Conservation (phyloP, 2,113 vertebrate species). For the Corapipo altera region DNA sequence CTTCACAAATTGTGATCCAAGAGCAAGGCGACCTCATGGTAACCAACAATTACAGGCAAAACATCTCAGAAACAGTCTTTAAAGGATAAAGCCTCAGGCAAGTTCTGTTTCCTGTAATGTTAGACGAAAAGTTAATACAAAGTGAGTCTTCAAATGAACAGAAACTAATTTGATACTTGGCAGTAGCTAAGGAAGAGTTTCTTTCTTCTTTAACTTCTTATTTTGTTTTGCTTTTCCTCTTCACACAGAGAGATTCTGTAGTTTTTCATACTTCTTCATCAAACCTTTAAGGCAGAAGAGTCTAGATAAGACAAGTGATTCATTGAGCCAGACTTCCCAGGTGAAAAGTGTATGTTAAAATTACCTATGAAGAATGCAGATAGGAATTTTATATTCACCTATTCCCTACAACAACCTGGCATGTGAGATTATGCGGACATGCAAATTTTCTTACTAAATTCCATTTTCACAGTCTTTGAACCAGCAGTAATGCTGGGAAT, state of each 20-base stretch:
- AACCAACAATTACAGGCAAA: conserved; percentile 72
- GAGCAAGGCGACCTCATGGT: conserved; percentile 64
- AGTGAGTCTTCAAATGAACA: conserved; percentile 73
- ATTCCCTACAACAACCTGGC: background rate
- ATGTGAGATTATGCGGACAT: background rate
- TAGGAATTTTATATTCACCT: conserved; percentile 21
- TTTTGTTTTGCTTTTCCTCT: conserved; percentile 33
- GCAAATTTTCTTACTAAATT: conserved; percentile 21
- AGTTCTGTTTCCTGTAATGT: conserved; percentile 71
- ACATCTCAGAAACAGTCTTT: conserved; percentile 63
- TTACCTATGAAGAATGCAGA: background rate
- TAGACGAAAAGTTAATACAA: conserved; percentile 72
- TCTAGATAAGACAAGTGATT: conserved; percentile 32
- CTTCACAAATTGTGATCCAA: conserved; percentile 61
- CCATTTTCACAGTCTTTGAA: conserved; percentile 30
- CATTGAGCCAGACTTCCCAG: background rate
- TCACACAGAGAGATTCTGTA: conserved; percentile 11
- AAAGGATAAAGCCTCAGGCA: conserved; percentile 71
- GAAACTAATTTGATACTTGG: conserved; percentile 76
- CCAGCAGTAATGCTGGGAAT: background rate
- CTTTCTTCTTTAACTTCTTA: conserved; percentile 42
- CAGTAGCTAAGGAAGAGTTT: conserved; percentile 53
- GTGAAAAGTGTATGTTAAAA: conserved; percentile 31
- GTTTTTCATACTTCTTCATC: background rate
- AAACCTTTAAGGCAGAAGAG: conserved; percentile 12